Base-by-base conservation (phyloP, 92 coral and sea anemone species). In the Montipora capitata region DNA sequence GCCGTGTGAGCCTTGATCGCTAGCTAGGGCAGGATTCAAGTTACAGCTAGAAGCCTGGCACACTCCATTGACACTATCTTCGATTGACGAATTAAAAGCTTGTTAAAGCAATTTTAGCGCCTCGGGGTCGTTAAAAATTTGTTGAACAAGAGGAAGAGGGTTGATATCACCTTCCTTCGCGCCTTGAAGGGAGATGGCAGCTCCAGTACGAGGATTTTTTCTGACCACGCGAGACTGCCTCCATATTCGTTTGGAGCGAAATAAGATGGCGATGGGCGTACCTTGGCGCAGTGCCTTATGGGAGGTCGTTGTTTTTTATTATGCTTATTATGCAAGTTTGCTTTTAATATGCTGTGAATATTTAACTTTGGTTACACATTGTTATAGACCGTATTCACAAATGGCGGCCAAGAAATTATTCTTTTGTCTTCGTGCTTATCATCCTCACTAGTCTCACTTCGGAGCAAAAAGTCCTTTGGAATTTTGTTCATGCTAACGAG, bases 1-100 rank as follows among this genome's bases (percentile, higher is more conserved):
- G 49, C 73, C 73, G 73, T 38, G 2, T 35, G 73, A 68, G 73
- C 73, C 18, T 68, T 68, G 73, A 68, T 4, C 73, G 48, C 73
- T 40, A 15, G 48, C 73, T 40, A 15, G 10, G 16, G 45, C 48
- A 68, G 40, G 40, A 27, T 61, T 61, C 66, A 61, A 14, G 44
- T 68, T 68, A 35, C 44, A 20, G 73, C 38, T 64, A 64, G 40
- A 11, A 64, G 69, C 69, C 69, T 17, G 5, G 69, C 40, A 18
- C 69, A 40, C 69, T 64, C 69, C 69, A 7, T 64, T 9, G 69
- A 64, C 69, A 64, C 69, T 40, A 20, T 64, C 69, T 61, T 61
- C 20, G 66, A 0, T 61, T 27, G 66, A 61, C 7, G 69, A 64
- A 64, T 0, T 4, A 17, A 61, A 64, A 4, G 69, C 40, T 64